Percentiles rank a stretch among this genome's conserved stretches.
Evolutionary conservation across 1,140 invertebrate genomes (phyloP).

Genomic region (Conus betulinus): DNA sequence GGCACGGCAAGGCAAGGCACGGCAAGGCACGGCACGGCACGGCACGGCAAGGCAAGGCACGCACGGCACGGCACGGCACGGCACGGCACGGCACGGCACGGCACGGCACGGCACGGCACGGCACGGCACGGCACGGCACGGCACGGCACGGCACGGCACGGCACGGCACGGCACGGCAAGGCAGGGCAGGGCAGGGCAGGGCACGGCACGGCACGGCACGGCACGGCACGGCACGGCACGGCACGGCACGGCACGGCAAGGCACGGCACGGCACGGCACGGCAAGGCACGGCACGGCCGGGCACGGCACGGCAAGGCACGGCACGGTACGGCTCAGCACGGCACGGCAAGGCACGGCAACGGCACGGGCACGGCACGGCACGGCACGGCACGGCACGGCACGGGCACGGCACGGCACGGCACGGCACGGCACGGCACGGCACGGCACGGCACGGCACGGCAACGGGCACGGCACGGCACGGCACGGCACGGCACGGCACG

Average conservation of each 20-base stretch:
- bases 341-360: neutral
- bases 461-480: too few relatives aligned
- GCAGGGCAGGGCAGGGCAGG: neutral
- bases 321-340: neutral
- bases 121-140: neutral
- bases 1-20: too few relatives aligned
- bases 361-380: neutral
- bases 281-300: too few relatives aligned
- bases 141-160: neutral
- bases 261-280: too few relatives aligned
- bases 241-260: neutral
- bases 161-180: neutral
- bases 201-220: neutral
- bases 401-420: neutral
- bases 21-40: too few relatives aligned
- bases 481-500: too few relatives aligned
- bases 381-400: neutral
- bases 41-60: too few relatives aligned
- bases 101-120: neutral
- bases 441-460: too few relatives aligned
- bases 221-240: neutral
- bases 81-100: neutral
- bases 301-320: too few relatives aligned
- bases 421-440: too few relatives aligned
- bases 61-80: neutral